These are phyloP conservation scores for Sciaenops ocellatus DNA, from an alignment of 2,797 vertebrate genomes.

Conservation along the genomic window DNA sequence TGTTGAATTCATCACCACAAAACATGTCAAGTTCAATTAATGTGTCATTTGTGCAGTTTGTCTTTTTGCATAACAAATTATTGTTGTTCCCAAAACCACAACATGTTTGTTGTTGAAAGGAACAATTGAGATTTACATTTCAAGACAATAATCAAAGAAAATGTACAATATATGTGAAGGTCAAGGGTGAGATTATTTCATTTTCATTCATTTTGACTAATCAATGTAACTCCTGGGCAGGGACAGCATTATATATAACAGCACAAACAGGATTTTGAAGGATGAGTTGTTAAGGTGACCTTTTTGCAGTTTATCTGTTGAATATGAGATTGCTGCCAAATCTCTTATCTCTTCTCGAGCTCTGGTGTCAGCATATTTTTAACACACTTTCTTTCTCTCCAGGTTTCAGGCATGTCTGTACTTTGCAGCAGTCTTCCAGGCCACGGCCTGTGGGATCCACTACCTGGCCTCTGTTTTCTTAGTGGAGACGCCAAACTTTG, in stretches of 20 bases:
- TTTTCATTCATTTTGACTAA: background rate
- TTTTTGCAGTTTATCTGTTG: background rate
- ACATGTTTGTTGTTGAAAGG: background rate
- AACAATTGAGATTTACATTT: background rate
- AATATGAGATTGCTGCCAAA: background rate
- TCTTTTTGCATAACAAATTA: background rate
- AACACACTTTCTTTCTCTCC: slow-evolving; percentile 26
- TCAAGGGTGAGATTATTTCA: background rate
- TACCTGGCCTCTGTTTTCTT: slow-evolving; percentile 95
- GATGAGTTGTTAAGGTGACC: background rate
- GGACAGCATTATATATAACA: background rate
- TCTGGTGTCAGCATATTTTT: background rate
- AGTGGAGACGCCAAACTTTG: slow-evolving; percentile 89
- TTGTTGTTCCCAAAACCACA: no score
- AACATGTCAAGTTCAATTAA: background rate
- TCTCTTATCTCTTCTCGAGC: background rate
- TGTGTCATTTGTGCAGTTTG: background rate
- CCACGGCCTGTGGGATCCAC: slow-evolving; percentile 93
- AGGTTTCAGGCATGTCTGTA: slow-evolving; percentile 95
- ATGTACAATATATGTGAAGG: background rate
- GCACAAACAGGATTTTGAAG: background rate
- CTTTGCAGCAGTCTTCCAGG: slow-evolving; percentile 92
- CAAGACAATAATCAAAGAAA: background rate
- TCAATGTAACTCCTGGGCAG: background rate
- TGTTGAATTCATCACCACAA: background rate